phyloP scores from a whole-genome alignment of 2,888 invertebrate genomes.

The Macrosiphum euphorbiae region DNA sequence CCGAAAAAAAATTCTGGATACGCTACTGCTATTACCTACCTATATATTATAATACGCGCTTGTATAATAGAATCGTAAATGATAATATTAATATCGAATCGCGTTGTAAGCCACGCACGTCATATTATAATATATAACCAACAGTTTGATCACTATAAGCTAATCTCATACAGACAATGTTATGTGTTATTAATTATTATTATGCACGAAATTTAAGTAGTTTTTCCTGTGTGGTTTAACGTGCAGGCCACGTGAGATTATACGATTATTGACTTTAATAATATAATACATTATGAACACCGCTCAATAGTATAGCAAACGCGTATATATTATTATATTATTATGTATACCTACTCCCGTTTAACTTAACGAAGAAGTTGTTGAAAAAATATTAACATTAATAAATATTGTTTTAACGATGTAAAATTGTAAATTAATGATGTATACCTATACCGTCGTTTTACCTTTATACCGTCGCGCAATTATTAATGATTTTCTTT shows the following conservation, averaged over 20 bases:
- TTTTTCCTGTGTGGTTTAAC: not conserved
- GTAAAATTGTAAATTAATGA: not conserved
- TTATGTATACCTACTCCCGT: not conserved
- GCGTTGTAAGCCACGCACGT: not conserved
- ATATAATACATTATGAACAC: not conserved
- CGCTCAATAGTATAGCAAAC: not conserved
- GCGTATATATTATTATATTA: no score
- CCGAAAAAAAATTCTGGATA: no score
- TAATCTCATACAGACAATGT: not conserved
- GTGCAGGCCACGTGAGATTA: not conserved
- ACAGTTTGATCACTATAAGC: not conserved
- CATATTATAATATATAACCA: not conserved
- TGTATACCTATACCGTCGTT: not conserved
- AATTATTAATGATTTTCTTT: conserved; percentile 7
- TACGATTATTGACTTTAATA: not conserved
- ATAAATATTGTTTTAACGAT: not conserved
- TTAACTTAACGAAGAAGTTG: not conserved
- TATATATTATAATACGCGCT: not conserved
- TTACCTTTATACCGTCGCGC: not conserved
- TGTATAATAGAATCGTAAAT: not conserved
- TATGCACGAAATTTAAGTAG: not conserved
- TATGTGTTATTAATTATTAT: not conserved
- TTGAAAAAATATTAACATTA: not conserved
- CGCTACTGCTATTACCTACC: no score
- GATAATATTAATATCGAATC: not conserved